Base-by-base conservation (phyloP, 2,888 invertebrate species). In the Kryphioiulus occultus region DNA sequence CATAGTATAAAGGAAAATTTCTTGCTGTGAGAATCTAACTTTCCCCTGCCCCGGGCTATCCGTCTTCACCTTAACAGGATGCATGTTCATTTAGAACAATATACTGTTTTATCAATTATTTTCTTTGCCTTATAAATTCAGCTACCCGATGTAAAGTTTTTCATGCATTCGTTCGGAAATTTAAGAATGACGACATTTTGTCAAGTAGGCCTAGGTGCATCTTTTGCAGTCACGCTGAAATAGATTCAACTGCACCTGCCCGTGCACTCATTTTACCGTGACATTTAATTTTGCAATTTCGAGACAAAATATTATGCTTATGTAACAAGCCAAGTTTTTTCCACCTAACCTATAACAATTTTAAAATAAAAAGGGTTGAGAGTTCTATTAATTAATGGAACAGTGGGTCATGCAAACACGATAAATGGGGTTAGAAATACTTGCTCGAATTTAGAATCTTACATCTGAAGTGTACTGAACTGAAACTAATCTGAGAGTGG, bases 341-440 rank as follows among this genome's bases (percentile, higher is more conserved):
- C 15, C 26, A 30, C 26, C 4, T 78, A 26, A 78, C 78, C 26
- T 78, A 78, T 30, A 78, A 78, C 12, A 26, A 68, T 78, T 12
- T 78, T 30, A 78, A 78, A 78, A 30, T 17, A 30, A 78, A 30
- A 9, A 30, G 26, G 78, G 26, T 78, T 30, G 78, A 78, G 30
- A 30, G 78, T 30, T 78, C 30, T 78, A 78, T 78, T 30, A 30
- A 78, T 26, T 78, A 30, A 30, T n/a, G 26, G 78, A 15, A 26
- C 26, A 78, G 78, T 78, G 78, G 78, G 78, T 78, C 78, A 78
- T 78, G 17, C 78, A 78, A 78, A 78, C 26, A 78, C 30, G 30
- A 30, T 17, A 78, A 78, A 68, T 68, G 68, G 44, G 44, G 44
- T 44, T 44, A 78, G 78, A 78, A 78, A 22, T 26, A 17, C 15